Percentiles rank a stretch among this genome's conserved stretches.
These are phyloP conservation scores for Sebastes goodei DNA, from an alignment of 2,797 vertebrate species.

Conservation along the genomic window DNA sequence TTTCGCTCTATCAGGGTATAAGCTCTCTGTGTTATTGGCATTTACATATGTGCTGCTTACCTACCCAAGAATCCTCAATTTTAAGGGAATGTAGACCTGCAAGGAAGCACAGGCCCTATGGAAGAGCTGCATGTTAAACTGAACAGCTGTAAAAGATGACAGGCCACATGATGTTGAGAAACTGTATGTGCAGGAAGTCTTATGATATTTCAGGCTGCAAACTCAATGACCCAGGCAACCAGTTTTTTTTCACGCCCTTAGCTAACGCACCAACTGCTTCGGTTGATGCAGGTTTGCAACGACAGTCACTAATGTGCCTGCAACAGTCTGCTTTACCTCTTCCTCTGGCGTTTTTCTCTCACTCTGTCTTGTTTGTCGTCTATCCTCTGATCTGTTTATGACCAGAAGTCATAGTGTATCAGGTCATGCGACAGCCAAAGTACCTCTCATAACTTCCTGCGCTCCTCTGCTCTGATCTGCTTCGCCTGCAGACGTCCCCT, in stretches of 20 bases:
- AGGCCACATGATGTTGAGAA: not conserved
- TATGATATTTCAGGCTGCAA: slow-evolving; percentile 4
- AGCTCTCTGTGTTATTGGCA: not conserved
- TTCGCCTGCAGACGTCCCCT: slow-evolving; percentile 14
- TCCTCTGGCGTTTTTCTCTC: not conserved
- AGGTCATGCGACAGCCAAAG: slow-evolving; percentile 6
- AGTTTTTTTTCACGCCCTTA: slow-evolving; percentile 13
- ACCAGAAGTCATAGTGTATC: slow-evolving; percentile 23
- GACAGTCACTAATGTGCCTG: slow-evolving; percentile 16
- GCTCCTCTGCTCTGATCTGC: not conserved
- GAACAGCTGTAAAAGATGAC: not conserved
- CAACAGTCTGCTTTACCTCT: slow-evolving; percentile 11
- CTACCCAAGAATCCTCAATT: not conserved
- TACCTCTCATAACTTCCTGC: slow-evolving; percentile 5
- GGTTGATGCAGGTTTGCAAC: not conserved
- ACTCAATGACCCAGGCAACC: slow-evolving; percentile 26
- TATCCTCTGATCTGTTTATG: slow-evolving; percentile 11
- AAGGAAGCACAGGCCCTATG: not conserved
- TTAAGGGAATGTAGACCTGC: not conserved
- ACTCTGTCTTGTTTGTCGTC: slow-evolving; percentile 13
- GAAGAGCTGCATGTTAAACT: not conserved
- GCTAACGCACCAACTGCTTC: slow-evolving; percentile 24
- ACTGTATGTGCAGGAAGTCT: not conserved
- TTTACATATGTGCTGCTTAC: not conserved
- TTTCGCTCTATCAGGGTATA: not conserved